phyloP scores from a whole-genome alignment of 1,140 invertebrate species.

The Stratiolaelaps scimitus region DNA sequence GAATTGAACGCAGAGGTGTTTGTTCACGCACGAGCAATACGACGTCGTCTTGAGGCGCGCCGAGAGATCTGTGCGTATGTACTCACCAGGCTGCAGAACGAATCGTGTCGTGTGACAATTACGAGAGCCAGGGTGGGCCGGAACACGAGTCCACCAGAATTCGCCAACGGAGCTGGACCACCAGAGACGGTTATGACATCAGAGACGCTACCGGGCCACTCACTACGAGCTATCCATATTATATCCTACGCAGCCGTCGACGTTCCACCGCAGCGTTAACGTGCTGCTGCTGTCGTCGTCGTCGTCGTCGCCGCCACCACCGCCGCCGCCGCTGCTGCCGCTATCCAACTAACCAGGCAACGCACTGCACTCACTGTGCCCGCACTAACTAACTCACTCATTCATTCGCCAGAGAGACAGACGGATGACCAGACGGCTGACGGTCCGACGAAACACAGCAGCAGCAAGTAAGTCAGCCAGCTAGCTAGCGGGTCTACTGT shows the following conservation, averaged over 20 bases:
- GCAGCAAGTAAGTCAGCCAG: neutral
- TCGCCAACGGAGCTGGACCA: no score
- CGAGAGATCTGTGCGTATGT: no score
- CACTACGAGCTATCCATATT: neutral
- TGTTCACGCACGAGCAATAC: no score
- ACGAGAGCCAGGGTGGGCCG: no score
- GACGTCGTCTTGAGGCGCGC: no score
- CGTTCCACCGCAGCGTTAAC: neutral
- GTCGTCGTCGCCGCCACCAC: neutral
- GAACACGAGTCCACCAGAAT: no score
- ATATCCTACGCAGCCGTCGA: neutral
- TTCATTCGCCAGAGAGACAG: neutral
- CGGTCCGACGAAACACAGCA: neutral
- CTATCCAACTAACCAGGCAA: neutral
- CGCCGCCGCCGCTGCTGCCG: neutral
- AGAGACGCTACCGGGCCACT: neutral
- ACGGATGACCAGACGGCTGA: neutral
- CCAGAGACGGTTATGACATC: neutral
- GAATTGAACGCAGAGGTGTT: no score
- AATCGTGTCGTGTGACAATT: no score
- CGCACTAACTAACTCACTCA: neutral
- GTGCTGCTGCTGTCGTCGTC: neutral
- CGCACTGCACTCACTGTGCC: neutral
- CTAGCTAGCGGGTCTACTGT: neutral
- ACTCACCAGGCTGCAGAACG: no score